Conservation (phyloP, 2,888 invertebrate species). For the Drosophila antonietae region DNA sequence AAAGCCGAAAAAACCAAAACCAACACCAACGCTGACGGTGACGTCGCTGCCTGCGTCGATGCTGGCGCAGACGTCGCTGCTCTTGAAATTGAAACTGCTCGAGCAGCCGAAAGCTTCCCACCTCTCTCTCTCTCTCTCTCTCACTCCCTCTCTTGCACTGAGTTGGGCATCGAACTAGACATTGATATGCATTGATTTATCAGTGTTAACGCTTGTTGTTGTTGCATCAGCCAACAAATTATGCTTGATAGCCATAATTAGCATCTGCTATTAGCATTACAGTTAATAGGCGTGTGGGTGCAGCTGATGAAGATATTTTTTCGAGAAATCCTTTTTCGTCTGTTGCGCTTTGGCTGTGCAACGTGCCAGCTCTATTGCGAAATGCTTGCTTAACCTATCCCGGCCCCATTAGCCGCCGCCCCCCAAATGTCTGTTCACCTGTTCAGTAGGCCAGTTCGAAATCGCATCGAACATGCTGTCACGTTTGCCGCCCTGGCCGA, state of each 20-base stretch:
- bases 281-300: conserved; percentile 33
- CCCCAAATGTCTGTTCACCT: conserved; percentile 28
- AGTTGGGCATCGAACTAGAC: conserved; percentile 10
- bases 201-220: not conserved
- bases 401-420: conserved; percentile 1
- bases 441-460: conserved; percentile 68
- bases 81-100: conserved; percentile 56
- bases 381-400: conserved; percentile 28
- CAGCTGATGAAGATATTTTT: conserved; percentile 45
- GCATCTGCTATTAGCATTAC: conserved; percentile 25
- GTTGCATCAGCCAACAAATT: conserved; percentile 42
- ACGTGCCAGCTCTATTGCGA: conserved; percentile 60
- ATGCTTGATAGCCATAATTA: conserved; percentile 19
- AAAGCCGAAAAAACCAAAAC: conserved; percentile 46
- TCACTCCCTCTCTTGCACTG: not conserved
- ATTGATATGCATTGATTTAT: not conserved
- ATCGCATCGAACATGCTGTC: conserved; percentile 68
- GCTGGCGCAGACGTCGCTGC: conserved; percentile 16
- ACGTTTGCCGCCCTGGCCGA: conserved; percentile 57
- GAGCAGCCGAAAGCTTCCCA: conserved; percentile 33
- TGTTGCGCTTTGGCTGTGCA: conserved; percentile 31
- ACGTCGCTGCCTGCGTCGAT: conserved; percentile 21
- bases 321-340: conserved; percentile 16
- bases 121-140: conserved; percentile 5
- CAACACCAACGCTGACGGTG: conserved; percentile 15